Evolutionary conservation across 2,888 invertebrate species (phyloP).

Genomic region (Dicyrtoma fusca): DNA sequence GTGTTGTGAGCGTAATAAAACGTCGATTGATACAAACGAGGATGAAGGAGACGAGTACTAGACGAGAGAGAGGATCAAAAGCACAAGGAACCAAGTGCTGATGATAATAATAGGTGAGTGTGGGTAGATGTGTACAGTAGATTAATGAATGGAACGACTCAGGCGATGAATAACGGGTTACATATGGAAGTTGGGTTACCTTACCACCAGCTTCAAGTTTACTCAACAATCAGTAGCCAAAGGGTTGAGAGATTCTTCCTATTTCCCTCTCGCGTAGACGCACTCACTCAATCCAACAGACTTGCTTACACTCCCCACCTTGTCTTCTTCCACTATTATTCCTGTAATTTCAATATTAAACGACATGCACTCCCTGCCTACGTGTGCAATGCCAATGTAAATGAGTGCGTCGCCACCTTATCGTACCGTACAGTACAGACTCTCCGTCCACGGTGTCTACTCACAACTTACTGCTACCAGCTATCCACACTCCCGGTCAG

Average conservation of each 20-base stretch:
- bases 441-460: too few species aligned
- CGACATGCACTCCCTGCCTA: too few species aligned
- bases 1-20: conserved; percentile 4
- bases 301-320: conserved; percentile 2
- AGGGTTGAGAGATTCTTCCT: conserved; percentile 15
- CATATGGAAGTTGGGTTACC: conserved; percentile 23
- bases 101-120: conserved; percentile 24
- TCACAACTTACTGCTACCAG: too few species aligned
- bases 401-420: too few species aligned
- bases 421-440: too few species aligned
- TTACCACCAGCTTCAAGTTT: neutral
- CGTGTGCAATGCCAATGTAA: too few species aligned
- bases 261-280: neutral
- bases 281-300: neutral
- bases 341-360: too few species aligned
- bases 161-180: conserved; percentile 34
- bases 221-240: conserved; percentile 24
- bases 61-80: neutral
- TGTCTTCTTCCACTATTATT: neutral
- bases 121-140: conserved; percentile 24
- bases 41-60: neutral
- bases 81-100: conserved; percentile 2
- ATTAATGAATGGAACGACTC: conserved; percentile 35
- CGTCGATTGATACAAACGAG: conserved; percentile 23
- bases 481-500: too few species aligned